phyloP scores from a whole-genome alignment of 2,113 vertebrate genomes.

The Apteryx owenii region DNA sequence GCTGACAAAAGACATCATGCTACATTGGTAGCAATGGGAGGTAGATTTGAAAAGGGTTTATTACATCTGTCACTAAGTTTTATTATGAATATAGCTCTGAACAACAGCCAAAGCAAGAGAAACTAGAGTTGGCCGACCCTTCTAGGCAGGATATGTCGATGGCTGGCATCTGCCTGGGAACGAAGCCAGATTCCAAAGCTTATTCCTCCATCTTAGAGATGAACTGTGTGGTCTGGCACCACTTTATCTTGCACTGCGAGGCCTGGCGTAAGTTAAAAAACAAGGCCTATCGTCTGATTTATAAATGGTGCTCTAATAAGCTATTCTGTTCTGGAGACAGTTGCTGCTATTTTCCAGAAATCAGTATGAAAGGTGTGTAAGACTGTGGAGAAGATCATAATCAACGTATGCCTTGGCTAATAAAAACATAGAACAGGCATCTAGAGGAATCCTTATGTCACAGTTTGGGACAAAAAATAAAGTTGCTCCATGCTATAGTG shows the following conservation, averaged over 20 bases:
- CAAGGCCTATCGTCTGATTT: neutral
- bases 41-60: slow-evolving; percentile 29
- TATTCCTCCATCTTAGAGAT: neutral
- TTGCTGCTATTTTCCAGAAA: neutral
- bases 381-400: neutral
- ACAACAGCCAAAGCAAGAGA: slow-evolving; percentile 28
- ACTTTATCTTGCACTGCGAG: neutral
- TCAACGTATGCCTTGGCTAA: neutral
- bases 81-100: slow-evolving; percentile 24
- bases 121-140: neutral
- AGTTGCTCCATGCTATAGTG: neutral
- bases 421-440: neutral
- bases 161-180: slow-evolving; percentile 57
- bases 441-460: neutral
- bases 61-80: slow-evolving; percentile 41
- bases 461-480: neutral
- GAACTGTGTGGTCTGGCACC: slow-evolving; percentile 16
- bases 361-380: neutral
- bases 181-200: slow-evolving; percentile 5
- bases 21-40: neutral
- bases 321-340: neutral
- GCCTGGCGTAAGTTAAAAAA: slow-evolving; percentile 3
- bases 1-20: slow-evolving; percentile 7
- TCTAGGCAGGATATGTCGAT: neutral
- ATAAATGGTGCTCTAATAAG: neutral